Conservation (phyloP, 1,140 invertebrate genomes). For the Globodera ellingtonae region DNA sequence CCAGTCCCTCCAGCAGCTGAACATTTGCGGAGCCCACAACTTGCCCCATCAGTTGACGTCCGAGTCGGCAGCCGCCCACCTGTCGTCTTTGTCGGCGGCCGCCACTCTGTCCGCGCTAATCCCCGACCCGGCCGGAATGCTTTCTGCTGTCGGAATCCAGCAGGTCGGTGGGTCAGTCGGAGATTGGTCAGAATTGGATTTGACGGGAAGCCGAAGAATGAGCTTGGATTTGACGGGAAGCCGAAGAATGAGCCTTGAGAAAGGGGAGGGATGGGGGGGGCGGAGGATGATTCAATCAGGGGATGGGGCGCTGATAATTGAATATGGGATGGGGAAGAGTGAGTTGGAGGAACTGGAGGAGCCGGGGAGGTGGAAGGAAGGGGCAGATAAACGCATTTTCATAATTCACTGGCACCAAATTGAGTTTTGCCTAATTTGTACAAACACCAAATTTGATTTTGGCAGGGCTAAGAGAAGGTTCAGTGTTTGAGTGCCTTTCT, state of each 20-base stretch:
- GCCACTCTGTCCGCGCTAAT: constrained; percentile 13
- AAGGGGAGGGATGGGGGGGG: background rate
- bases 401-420: constrained; percentile 36
- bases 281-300: constrained; percentile 25
- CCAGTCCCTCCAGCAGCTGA: background rate
- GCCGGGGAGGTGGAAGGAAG: background rate
- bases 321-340: constrained; percentile 12
- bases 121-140: constrained; percentile 22
- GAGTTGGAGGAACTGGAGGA: constrained; percentile 16
- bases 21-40: background rate
- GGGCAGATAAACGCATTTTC: constrained; percentile 30
- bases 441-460: constrained; percentile 34
- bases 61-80: background rate
- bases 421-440: constrained; percentile 34
- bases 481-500: background rate
- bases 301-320: constrained; percentile 24
- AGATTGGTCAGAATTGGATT: constrained; percentile 4
- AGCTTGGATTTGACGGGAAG: constrained; percentile 4
- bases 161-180: constrained; percentile 18
- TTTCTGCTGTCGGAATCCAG: constrained; percentile 21
- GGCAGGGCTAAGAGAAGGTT: background rate
- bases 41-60: background rate
- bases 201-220: constrained; percentile 2
- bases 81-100: constrained; percentile 18
- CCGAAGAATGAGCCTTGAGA: constrained; percentile 2